Evolutionary conservation across 2,888 invertebrate species (phyloP), one percentile per base, ranked within the genome.

Genomic region (Thyatira batis): DNA sequence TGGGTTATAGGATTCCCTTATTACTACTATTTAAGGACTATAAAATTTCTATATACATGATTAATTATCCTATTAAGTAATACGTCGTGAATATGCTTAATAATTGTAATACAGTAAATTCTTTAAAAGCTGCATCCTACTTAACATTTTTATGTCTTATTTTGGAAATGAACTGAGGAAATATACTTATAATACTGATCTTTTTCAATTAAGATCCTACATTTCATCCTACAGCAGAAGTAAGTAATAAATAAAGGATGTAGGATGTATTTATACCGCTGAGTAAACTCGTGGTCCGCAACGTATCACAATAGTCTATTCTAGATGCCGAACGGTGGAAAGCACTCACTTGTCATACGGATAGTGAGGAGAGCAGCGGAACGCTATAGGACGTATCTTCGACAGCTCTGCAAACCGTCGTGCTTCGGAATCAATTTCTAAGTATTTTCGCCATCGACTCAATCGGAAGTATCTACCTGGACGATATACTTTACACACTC

Each of bases 351-450:
- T 73, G 73, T 77, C 72, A 73, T 69, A 75, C 65, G 69, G 78
- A 79, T 74, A 28, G 13, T 13, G 27, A 48, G 27, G 61, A 44
- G 50, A 23, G 23, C 71, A 65, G 65, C 64, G 71, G 67, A 73
- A 59, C 67, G 71, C 74, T 73, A 79, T 77, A 78, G 74, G 73
- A 66, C 75, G 80, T 71, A 73, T 76, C 72, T 60, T 87, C 85
- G 73, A 88, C 74, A 79, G 87, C 87, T 86, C 76, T 82, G 88
- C 78, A 87, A 88, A 88, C 85, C 65, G 60, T 62, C 50, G 43
- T 45, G 65, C 52, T 65, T 53, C 65, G 67, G 73, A 80, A 78
- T 81, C 77, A 70, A 79, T 78, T 75, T 67, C 74, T 79, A 72
- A 78, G 80, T 78, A 78, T 83, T 82, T 82, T 75, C 76, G 58